Base-by-base conservation (phyloP, 2,113 vertebrate genomes). In the Stigmatopora nigra region DNA sequence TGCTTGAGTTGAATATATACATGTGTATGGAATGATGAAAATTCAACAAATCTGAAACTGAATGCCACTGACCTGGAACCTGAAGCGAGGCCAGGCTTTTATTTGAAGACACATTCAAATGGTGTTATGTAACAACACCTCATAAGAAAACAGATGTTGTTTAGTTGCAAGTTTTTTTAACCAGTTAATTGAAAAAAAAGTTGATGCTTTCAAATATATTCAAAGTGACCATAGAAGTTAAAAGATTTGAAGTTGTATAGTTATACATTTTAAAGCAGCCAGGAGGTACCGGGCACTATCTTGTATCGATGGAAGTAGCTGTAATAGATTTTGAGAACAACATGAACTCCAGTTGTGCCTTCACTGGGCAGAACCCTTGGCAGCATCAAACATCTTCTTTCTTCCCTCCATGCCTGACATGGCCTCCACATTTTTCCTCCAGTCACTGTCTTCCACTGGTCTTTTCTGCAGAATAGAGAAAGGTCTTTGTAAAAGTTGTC, bases 341-440 rank as follows among this genome's bases (percentile, higher is more conserved):
- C 9, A 22, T 9, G 5, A 41, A 44, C 6, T 31, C 35, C 12
- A 22, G 16, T 6, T 12, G 7, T 52, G 41, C 13, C 15, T 63
- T 88, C 73, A 91, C 81, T 89, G 88, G 11, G 80, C 76, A 7
- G 87, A 61, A 53, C 80, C 87, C 53, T 87, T 95, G 69, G 95
- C 95, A 6, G 95, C 94, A 0, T 98, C 95, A 0, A 98, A 98
- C 94, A 98, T 97, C 89, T 98, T 98, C 91, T 98, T 98, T 49
- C 95, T 83, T 8, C 95, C 95, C 76, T 98, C 95, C 95, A 98
- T 98, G 20, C 95, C 95, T 0, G 95, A 98, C 94, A 98, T 95
- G 83, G 95, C 95, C 65, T 98, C 95, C 79, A 98, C 94, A 0
- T 98, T 98, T 91, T 98, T 98, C 78, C 95, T 92, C 95, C 95